Percentiles rank a stretch among this genome's conserved stretches.
These are phyloP conservation scores for Chionis minor DNA, from an alignment of 2,113 vertebrate species.

Conservation along the genomic window DNA sequence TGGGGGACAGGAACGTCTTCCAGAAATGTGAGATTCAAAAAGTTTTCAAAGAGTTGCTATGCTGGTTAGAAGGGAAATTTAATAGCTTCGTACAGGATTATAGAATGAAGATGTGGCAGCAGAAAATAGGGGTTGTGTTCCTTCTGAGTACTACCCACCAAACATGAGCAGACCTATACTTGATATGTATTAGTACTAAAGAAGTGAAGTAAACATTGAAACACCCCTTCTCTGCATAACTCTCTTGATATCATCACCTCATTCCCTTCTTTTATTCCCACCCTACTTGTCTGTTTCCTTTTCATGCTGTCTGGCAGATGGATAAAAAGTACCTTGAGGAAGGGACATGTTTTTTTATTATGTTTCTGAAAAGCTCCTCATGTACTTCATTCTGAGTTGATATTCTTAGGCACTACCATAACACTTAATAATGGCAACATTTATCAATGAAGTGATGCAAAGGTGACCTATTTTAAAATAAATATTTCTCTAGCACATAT, in stretches of 20 bases:
- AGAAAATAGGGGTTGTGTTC: neutral
- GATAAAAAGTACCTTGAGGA: neutral
- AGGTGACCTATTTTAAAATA: neutral
- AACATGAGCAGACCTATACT: neutral
- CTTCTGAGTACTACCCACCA: neutral
- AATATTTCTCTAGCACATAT: neutral
- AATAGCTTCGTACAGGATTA: neutral
- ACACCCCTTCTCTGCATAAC: neutral
- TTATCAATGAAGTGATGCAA: neutral
- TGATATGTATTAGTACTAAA: neutral
- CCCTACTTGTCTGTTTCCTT: neutral
- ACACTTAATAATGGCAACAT: neutral
- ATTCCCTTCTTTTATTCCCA: neutral
- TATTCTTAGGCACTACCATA: neutral
- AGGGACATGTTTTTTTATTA: neutral
- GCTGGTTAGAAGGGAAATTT: neutral
- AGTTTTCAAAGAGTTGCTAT: neutral
- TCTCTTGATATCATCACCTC: neutral
- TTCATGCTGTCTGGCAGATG: neutral
- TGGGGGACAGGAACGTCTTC: neutral
- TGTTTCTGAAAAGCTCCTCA: neutral
- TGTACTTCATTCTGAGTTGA: neutral
- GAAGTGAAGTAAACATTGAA: neutral
- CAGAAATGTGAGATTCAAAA: neutral
- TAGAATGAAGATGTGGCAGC: neutral